These are phyloP conservation scores for Megaceryle torquata DNA, from an alignment of 2,113 vertebrate species.

Conservation along the genomic window DNA sequence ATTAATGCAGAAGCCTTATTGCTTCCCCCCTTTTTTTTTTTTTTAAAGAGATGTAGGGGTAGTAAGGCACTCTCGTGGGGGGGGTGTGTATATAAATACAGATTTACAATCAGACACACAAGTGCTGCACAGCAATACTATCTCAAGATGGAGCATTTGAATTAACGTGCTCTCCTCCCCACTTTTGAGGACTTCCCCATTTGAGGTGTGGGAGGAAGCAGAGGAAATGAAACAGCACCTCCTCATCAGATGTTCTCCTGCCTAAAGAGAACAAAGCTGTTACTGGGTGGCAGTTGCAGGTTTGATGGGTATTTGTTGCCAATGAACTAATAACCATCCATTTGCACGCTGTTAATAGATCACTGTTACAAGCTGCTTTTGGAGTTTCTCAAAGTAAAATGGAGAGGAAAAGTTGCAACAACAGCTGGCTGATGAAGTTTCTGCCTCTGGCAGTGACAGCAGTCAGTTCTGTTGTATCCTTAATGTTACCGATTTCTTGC, in stretches of 20 bases:
- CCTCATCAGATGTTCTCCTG: not conserved
- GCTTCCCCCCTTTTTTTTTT: too few relatives aligned
- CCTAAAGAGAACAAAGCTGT: not conserved
- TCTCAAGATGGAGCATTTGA: not conserved
- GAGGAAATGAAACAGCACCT: slow-evolving; percentile 38
- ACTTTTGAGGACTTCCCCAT: not conserved
- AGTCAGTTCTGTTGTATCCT: not conserved
- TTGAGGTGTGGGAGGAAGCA: not conserved
- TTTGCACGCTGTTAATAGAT: not conserved
- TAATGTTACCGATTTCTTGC: fast-evolving
- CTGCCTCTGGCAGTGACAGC: fast-evolving
- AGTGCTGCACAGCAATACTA: not conserved
- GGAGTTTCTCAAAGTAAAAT: not conserved
- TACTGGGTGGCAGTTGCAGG: not conserved
- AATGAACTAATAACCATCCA: not conserved
- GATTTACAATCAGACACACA: not conserved
- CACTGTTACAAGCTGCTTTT: not conserved
- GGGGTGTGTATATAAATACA: not conserved
- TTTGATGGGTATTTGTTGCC: not conserved
- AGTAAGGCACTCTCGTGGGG: too few relatives aligned
- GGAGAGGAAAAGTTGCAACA: not conserved
- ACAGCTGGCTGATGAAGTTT: not conserved
- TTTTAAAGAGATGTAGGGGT: too few relatives aligned
- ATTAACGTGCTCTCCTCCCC: not conserved
- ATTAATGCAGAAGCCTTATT: not conserved